Evolutionary conservation across 2,113 vertebrate species (phyloP).

Genomic region (Falcunculus frontatus): DNA sequence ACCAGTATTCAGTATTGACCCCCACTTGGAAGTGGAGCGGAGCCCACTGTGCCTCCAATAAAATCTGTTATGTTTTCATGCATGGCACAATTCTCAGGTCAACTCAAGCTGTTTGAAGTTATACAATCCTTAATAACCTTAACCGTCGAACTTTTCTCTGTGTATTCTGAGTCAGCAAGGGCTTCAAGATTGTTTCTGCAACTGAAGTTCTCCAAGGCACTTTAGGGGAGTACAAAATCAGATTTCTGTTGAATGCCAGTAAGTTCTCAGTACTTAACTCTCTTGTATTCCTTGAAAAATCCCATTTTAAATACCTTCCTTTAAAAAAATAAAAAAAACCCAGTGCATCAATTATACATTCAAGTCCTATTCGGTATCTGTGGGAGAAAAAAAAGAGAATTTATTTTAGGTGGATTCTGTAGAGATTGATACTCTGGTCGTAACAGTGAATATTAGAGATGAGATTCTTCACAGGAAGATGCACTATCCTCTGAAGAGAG

Average conservation of each 20-base stretch:
- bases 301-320: neutral
- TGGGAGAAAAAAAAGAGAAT: fast-evolving
- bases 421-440: neutral
- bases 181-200: neutral
- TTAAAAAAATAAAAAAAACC: neutral
- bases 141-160: neutral
- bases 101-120: neutral
- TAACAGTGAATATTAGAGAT: neutral
- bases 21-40: neutral
- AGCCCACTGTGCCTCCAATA: neutral
- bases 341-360: neutral
- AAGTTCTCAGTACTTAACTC: neutral
- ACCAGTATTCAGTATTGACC: neutral
- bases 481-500: neutral
- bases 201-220: neutral
- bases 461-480: neutral
- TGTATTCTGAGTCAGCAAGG: neutral
- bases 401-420: neutral
- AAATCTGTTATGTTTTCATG: neutral
- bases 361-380: neutral
- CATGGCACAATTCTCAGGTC: neutral
- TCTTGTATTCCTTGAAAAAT: neutral
- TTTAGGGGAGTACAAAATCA: neutral
- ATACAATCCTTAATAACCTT: neutral
- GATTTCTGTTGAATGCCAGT: neutral